phyloP scores from a whole-genome alignment of 2,113 vertebrate species.

The Nothoprocta pentlandii region DNA sequence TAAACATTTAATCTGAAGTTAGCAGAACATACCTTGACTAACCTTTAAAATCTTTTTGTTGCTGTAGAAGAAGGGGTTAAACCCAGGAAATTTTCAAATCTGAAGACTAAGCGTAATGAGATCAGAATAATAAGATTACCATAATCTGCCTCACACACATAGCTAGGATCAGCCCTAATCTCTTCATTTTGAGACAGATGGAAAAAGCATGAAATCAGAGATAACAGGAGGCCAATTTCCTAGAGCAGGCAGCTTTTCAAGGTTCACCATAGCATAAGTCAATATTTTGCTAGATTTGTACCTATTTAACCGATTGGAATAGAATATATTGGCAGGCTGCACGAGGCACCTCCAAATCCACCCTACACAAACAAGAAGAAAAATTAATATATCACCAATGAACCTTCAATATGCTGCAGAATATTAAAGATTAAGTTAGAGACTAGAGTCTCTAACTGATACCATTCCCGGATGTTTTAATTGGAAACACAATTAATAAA shows the following conservation, averaged over 20 bases:
- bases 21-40: not conserved
- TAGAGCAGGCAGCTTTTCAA: conserved; percentile 40
- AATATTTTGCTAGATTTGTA: conserved; percentile 43
- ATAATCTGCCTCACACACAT: conserved; percentile 57
- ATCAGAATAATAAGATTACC: conserved; percentile 70
- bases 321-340: not conserved
- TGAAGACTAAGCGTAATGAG: conserved; percentile 52
- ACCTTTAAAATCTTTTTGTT: not conserved
- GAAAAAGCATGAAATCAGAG: conserved; percentile 66
- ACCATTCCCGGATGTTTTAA: not conserved
- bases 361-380: not conserved
- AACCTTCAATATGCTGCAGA: not conserved
- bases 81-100: conserved; percentile 6
- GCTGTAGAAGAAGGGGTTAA: conserved; percentile 54
- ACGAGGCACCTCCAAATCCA: not conserved
- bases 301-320: conserved; percentile 31
- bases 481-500: not conserved
- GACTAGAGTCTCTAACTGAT: not conserved
- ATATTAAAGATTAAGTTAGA: not conserved
- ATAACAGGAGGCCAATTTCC: conserved; percentile 59
- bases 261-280: not conserved
- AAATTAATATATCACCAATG: not conserved
- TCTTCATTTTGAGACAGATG: conserved; percentile 68
- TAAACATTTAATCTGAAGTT: not conserved
- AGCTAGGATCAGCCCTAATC: conserved; percentile 51